Evolutionary conservation across 2,113 vertebrate genomes (phyloP).

Genomic region (Cranoglanis bouderius): DNA sequence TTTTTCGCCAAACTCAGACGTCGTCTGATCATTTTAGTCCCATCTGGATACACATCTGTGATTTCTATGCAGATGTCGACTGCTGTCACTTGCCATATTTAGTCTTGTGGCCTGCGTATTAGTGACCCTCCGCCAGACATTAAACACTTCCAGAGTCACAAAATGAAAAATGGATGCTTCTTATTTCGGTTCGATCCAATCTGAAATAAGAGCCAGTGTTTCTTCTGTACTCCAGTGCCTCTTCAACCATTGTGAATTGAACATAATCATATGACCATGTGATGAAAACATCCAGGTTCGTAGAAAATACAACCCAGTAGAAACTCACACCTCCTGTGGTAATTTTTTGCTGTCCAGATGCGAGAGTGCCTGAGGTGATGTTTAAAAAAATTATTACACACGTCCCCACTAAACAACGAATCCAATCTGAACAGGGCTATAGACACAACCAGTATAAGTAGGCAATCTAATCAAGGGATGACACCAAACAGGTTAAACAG

Average conservation of each 20-base stretch:
- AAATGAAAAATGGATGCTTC: not conserved
- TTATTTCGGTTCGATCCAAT: too few relatives aligned
- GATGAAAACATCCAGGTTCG: not conserved
- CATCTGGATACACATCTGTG: not conserved
- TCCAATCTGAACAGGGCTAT: not conserved
- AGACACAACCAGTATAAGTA: not conserved
- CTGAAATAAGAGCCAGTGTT: too few relatives aligned
- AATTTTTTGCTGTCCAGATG: not conserved
- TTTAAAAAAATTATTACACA: not conserved
- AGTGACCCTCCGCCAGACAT: not conserved
- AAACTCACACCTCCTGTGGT: not conserved
- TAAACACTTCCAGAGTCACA: not conserved
- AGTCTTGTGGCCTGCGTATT: not conserved
- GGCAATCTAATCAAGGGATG: not conserved
- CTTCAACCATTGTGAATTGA: not conserved
- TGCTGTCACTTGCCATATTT: not conserved
- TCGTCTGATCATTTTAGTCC: not conserved
- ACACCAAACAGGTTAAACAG: not conserved
- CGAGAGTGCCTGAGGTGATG: not conserved
- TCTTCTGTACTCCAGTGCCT: too few relatives aligned
- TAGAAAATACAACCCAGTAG: not conserved
- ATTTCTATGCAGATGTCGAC: not conserved
- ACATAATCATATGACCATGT: not conserved
- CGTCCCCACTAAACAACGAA: not conserved
- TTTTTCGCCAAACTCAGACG: not conserved